phyloP scores from a whole-genome alignment of 2,888 invertebrate species.

The Platynereis dumerilii region DNA sequence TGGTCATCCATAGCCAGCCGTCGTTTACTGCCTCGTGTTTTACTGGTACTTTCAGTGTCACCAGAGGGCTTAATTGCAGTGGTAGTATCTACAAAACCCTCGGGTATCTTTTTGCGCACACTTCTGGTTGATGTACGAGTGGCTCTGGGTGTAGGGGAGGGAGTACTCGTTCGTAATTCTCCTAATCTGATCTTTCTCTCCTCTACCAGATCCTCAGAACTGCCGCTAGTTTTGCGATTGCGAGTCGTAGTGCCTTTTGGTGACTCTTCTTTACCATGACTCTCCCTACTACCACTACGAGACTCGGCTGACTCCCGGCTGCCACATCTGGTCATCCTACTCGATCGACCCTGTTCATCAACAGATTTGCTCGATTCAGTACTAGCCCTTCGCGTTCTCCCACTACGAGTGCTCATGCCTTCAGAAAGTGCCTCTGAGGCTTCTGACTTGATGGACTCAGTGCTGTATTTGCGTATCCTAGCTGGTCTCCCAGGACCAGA shows the following conservation, averaged over 20 bases:
- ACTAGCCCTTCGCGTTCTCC: not conserved
- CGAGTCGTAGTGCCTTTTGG: constrained; percentile 16
- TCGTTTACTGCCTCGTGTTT: constrained; percentile 27
- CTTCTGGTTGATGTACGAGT: constrained; percentile 14
- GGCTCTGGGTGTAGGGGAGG: constrained; percentile 6
- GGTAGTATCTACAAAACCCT: not conserved
- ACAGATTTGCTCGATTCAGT: constrained; percentile 1
- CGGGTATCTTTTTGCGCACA: constrained; percentile 11
- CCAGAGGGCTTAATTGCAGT: not conserved
- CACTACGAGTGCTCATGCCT: constrained; percentile 1
- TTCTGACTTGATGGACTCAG: no score
- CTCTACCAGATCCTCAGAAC: constrained; percentile 16
- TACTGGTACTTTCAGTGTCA: not conserved
- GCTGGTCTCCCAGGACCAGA: no score
- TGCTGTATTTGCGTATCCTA: no score
- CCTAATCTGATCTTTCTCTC: constrained; percentile 3
- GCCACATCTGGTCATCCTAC: constrained; percentile 13
- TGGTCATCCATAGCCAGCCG: constrained; percentile 17
- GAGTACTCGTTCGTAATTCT: constrained; percentile 7
- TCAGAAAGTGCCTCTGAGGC: not conserved
- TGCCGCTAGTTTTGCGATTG: constrained; percentile 17
- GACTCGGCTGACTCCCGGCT: constrained; percentile 19
- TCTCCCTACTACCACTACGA: constrained; percentile 8
- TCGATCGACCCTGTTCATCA: not conserved
- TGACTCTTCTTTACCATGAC: constrained; percentile 16